phyloP scores from a whole-genome alignment of 2,888 invertebrate species.

The Slavum lentiscoides region DNA sequence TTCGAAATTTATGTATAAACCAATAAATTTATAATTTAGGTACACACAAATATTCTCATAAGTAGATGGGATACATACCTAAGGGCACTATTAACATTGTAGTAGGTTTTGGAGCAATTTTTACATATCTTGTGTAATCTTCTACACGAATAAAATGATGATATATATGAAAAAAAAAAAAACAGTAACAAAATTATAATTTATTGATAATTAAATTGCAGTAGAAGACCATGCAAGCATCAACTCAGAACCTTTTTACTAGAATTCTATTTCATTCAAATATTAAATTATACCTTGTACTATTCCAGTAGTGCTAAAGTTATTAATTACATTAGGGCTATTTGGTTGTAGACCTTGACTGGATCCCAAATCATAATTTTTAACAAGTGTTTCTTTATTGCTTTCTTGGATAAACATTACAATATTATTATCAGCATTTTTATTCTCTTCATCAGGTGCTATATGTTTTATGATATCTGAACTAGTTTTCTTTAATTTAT shows the following conservation, averaged over 20 bases:
- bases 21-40: neutral
- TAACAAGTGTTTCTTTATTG: constrained; percentile 15
- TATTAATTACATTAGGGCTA: neutral
- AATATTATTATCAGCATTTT: constrained; percentile 27
- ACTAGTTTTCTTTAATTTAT: constrained; percentile 32
- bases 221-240: neutral
- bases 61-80: constrained; percentile 7
- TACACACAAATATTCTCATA: neutral
- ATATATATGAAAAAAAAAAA: neutral
- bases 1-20: no score
- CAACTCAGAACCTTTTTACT: neutral
- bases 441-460: constrained; percentile 8
- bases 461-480: neutral
- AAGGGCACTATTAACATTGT: neutral
- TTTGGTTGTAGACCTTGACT: constrained; percentile 25
- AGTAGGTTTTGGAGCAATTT: constrained; percentile 39
- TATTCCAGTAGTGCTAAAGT: neutral
- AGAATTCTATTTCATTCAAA: no score
- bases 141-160: constrained; percentile 3
- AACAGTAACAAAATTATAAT: neutral
- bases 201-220: neutral
- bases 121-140: constrained; percentile 14
- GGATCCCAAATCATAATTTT: constrained; percentile 2
- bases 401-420: neutral
- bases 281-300: constrained; percentile 9